Conservation (phyloP, 2,888 invertebrate genomes). For the Brachylomia viminalis region DNA sequence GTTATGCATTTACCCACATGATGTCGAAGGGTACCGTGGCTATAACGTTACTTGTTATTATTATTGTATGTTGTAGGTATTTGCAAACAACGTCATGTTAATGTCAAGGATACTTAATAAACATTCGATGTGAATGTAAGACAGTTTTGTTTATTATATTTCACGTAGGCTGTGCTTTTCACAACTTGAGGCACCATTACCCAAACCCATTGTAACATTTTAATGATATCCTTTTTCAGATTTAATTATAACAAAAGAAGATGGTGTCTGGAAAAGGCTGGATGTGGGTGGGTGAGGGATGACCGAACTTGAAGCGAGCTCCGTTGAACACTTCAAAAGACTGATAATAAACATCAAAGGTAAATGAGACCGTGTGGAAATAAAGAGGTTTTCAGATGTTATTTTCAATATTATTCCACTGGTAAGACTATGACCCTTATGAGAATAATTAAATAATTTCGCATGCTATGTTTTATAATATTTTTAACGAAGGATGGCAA, state of each 20-base stretch:
- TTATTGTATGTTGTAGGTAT: not conserved
- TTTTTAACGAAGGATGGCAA: no score
- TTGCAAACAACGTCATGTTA: not conserved
- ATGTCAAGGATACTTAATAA: no score
- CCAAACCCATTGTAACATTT: constrained; percentile 25
- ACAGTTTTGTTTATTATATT: not conserved
- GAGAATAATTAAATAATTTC: not conserved
- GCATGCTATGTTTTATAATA: no score
- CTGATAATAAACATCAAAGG: constrained; percentile 32
- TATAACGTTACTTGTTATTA: no score
- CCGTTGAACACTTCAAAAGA: constrained; percentile 18
- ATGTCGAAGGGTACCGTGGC: not conserved
- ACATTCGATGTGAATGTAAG: not conserved
- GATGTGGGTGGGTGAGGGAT: constrained; percentile 27
- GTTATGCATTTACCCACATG: not conserved
- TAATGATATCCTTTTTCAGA: constrained; percentile 20
- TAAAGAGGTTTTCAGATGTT: constrained; percentile 14
- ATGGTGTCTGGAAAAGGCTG: constrained; percentile 2
- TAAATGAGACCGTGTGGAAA: constrained; percentile 19
- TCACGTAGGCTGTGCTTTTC: constrained; percentile 1
- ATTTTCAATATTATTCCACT: constrained; percentile 7
- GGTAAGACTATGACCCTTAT: not conserved
- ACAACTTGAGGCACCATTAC: constrained; percentile 9
- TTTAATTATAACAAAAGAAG: constrained; percentile 33
- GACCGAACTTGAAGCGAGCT: constrained; percentile 6